These are phyloP conservation scores for Gryllus longicercus DNA, from an alignment of 2,888 invertebrate genomes.

Conservation along the genomic window DNA sequence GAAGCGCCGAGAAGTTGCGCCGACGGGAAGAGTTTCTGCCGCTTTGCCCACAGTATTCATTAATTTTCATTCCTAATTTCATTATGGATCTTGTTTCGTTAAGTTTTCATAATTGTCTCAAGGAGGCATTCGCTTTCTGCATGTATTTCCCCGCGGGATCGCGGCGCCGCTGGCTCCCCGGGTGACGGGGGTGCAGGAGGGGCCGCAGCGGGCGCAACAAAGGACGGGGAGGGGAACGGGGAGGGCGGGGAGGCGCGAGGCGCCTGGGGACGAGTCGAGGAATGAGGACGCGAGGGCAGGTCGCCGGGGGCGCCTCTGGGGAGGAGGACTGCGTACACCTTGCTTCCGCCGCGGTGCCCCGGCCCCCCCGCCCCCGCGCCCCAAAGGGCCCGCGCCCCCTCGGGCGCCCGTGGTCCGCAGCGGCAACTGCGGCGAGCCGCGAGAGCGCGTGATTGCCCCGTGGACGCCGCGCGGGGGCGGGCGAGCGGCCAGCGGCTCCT, in stretches of 20 bases:
- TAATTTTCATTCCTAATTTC: slow-evolving; percentile 17
- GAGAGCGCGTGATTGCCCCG: background rate
- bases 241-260: no score
- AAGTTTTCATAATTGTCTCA: slow-evolving; percentile 10
- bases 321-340: background rate
- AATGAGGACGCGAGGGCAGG: background rate
- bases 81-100: slow-evolving; percentile 10
- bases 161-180: background rate
- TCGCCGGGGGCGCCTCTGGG: background rate
- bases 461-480: background rate
- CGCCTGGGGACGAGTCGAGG: no score
- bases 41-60: slow-evolving; percentile 7
- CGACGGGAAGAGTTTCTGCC: background rate
- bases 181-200: no score
- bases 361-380: background rate
- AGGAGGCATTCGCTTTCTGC: background rate
- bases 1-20: background rate
- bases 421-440: background rate
- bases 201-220: no score
- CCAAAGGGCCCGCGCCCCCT: background rate
- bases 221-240: no score
- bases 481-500: background rate
- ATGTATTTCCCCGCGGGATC: background rate
- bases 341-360: background rate
- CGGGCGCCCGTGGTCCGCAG: background rate